Conservation (phyloP, 2,888 invertebrate genomes). For the Trichogramma evanescens region DNA sequence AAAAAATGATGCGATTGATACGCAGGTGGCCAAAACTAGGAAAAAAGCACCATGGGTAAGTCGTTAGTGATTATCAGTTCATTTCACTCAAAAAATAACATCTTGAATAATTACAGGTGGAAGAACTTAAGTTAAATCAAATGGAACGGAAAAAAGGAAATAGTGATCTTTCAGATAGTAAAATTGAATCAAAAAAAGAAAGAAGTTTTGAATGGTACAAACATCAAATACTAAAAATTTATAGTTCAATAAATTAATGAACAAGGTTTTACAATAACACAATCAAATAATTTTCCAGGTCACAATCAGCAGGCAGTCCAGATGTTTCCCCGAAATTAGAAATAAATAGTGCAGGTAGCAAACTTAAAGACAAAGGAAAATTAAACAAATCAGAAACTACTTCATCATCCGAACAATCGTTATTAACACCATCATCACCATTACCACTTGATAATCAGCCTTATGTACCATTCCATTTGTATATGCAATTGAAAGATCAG, state of each 20-base stretch:
- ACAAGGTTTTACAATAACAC: background rate
- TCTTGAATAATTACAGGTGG: constrained; percentile 30
- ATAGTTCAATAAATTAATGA: background rate
- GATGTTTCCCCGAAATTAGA: constrained; percentile 29
- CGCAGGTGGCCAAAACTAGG: constrained; percentile 33
- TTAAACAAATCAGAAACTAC: constrained; percentile 25
- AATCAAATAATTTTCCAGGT: constrained; percentile 16
- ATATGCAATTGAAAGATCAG: constrained; percentile 41
- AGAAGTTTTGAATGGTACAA: constrained; percentile 30
- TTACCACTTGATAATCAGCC: constrained; percentile 28
- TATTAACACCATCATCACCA: constrained; percentile 18
- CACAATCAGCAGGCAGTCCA: constrained; percentile 24
- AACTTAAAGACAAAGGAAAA: constrained; percentile 32
- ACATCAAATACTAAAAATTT: background rate
- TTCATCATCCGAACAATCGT: constrained; percentile 12
- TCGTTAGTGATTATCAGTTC: constrained; percentile 7
- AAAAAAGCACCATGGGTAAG: constrained; percentile 43
- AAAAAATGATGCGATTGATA: constrained; percentile 38
- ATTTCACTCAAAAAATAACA: background rate
- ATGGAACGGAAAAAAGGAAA: constrained; percentile 38
- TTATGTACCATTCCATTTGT: constrained; percentile 42
- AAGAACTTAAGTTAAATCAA: constrained; percentile 42
- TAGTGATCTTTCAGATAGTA: constrained; percentile 34
- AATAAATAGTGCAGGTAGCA: constrained; percentile 15
- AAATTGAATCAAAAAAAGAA: constrained; percentile 37